Conservation (phyloP, 2,888 invertebrate genomes). For the Cyclophora punctaria region DNA sequence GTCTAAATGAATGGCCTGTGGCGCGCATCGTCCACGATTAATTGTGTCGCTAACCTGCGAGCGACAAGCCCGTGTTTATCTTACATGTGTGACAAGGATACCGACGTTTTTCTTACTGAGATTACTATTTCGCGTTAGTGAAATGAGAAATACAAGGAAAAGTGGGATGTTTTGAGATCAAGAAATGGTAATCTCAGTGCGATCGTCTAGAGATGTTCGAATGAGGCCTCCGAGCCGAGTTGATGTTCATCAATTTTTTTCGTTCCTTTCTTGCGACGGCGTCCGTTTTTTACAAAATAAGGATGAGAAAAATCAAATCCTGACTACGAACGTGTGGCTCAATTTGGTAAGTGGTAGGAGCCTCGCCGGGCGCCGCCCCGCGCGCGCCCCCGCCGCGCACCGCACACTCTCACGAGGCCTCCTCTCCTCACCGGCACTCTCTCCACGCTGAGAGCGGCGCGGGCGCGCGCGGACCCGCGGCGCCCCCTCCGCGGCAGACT, state of each 20-base stretch:
- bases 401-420: constrained; percentile 4
- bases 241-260: constrained; percentile 63
- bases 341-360: constrained; percentile 93
- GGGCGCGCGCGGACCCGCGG: constrained; percentile 57
- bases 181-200: not conserved
- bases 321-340: constrained; percentile 98
- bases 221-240: constrained; percentile 17
- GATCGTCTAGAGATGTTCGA: not conserved
- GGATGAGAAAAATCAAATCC: constrained; percentile 99
- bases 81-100: too few species aligned
- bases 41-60: too few species aligned
- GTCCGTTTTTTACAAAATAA: constrained; percentile 79
- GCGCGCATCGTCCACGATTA: too few species aligned
- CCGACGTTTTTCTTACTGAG: too few species aligned
- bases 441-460: constrained; percentile 31
- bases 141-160: too few species aligned
- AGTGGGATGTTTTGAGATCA: too few species aligned
- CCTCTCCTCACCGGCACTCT: constrained; percentile 9
- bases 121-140: too few species aligned
- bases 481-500: constrained; percentile 58
- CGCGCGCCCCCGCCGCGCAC: constrained; percentile 45
- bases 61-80: too few species aligned
- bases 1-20: too few species aligned
- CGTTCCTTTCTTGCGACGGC: constrained; percentile 72
- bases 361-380: constrained; percentile 58